Evolutionary conservation across 2,888 invertebrate genomes (phyloP).

Genomic region (Galerucella calmariensis): DNA sequence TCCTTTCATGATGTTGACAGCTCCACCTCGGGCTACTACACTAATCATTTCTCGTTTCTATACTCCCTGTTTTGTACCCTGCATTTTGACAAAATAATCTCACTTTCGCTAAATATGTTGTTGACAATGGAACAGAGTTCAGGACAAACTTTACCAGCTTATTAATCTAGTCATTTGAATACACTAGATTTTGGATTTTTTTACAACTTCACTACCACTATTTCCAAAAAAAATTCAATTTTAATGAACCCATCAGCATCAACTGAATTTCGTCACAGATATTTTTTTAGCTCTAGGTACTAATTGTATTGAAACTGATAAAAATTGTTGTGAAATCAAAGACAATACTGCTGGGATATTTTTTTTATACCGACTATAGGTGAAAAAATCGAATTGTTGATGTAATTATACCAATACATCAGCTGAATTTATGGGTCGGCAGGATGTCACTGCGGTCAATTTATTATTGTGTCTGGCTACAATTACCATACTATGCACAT

Average conservation of each 20-base stretch:
- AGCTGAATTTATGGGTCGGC: constrained; percentile 41
- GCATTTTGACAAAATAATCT: constrained; percentile 15
- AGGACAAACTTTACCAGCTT: no score
- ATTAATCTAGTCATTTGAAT: no score
- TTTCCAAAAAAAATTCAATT: no score
- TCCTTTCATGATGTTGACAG: constrained; percentile 30
- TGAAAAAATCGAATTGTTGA: not conserved
- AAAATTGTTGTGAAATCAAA: no score
- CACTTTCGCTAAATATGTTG: constrained; percentile 26
- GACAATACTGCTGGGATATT: no score
- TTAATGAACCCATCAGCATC: no score
- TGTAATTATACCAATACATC: constrained; percentile 28
- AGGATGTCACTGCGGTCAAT: constrained; percentile 47
- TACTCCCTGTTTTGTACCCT: constrained; percentile 5
- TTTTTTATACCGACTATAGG: no score
- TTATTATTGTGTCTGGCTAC: constrained; percentile 41
- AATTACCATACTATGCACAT: constrained; percentile 39
- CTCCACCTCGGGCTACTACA: constrained; percentile 24
- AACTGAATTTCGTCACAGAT: no score
- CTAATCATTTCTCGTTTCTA: constrained; percentile 28
- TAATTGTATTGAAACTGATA: no score
- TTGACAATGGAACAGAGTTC: not conserved
- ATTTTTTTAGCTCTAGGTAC: no score
- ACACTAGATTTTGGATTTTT: no score
- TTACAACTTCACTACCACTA: no score